These are phyloP conservation scores for Palloptera scutellata DNA, from an alignment of 2,888 invertebrate genomes.

Conservation along the genomic window DNA sequence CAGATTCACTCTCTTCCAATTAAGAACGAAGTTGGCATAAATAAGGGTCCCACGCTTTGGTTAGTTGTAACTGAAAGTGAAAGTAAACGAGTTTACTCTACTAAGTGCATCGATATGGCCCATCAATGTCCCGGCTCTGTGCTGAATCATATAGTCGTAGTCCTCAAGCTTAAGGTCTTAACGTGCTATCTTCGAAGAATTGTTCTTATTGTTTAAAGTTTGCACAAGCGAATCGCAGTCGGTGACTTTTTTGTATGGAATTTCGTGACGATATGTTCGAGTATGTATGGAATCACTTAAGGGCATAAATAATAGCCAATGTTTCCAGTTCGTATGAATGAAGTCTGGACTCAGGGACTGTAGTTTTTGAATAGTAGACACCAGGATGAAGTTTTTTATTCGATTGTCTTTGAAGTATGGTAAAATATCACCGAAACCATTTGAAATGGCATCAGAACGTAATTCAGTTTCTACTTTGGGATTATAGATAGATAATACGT, in stretches of 20 bases:
- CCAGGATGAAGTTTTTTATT: constrained; percentile 13
- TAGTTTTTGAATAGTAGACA: constrained; percentile 14
- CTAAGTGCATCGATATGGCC: constrained; percentile 17
- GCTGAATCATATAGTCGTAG: neutral
- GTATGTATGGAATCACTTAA: neutral
- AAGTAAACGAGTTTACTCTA: neutral
- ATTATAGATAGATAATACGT: constrained; percentile 11
- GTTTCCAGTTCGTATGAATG: constrained; percentile 22
- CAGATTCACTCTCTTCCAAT: neutral
- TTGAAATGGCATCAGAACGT: constrained; percentile 16
- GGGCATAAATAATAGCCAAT: constrained; percentile 18
- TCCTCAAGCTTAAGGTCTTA: neutral
- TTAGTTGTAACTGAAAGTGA: neutral
- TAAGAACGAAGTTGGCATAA: neutral
- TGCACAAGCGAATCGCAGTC: neutral
- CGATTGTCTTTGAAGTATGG: no score
- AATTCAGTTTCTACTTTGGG: constrained; percentile 20
- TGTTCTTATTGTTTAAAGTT: no score
- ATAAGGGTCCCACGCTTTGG: neutral
- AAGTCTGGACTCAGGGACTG: constrained; percentile 15
- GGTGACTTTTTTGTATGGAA: constrained; percentile 15
- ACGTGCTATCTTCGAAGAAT: neutral
- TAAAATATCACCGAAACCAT: constrained; percentile 18
- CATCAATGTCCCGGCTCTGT: constrained; percentile 1
- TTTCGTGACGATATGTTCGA: neutral